These are phyloP conservation scores for Mystacornis crossleyi DNA, from an alignment of 2,113 vertebrate genomes.

Conservation along the genomic window DNA sequence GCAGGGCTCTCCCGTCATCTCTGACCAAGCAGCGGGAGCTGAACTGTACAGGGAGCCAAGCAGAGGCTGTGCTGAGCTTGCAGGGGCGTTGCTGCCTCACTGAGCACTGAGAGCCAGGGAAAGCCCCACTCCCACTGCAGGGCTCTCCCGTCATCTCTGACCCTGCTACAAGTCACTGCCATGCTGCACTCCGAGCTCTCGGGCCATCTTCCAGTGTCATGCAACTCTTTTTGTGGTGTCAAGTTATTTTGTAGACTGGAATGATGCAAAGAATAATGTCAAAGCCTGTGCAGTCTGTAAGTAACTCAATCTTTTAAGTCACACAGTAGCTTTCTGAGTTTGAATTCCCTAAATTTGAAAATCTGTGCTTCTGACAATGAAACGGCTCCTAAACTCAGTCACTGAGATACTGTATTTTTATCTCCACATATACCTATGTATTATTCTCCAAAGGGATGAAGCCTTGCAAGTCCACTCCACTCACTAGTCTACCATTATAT, in stretches of 20 bases:
- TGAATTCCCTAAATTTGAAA: background rate
- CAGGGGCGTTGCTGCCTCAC: accelerated
- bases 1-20: background rate
- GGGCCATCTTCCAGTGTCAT: background rate
- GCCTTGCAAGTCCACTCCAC: background rate
- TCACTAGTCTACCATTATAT: background rate
- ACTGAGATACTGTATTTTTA: background rate
- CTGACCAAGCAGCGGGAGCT: background rate
- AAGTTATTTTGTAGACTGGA: background rate
- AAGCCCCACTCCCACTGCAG: background rate
- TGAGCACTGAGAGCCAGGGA: background rate
- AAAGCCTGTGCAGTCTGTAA: background rate
- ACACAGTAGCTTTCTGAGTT: background rate
- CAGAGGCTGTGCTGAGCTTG: background rate
- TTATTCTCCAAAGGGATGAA: background rate
- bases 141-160: background rate
- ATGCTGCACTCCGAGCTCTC: background rate
- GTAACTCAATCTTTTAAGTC: background rate
- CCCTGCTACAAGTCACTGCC: background rate
- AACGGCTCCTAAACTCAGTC: background rate
- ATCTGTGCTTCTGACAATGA: background rate
- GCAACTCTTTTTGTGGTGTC: background rate
- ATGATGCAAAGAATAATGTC: background rate
- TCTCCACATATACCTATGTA: background rate
- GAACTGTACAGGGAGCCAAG: accelerated